These are phyloP conservation scores for Synergus itoensis DNA, from an alignment of 2,888 invertebrate genomes.

Conservation along the genomic window DNA sequence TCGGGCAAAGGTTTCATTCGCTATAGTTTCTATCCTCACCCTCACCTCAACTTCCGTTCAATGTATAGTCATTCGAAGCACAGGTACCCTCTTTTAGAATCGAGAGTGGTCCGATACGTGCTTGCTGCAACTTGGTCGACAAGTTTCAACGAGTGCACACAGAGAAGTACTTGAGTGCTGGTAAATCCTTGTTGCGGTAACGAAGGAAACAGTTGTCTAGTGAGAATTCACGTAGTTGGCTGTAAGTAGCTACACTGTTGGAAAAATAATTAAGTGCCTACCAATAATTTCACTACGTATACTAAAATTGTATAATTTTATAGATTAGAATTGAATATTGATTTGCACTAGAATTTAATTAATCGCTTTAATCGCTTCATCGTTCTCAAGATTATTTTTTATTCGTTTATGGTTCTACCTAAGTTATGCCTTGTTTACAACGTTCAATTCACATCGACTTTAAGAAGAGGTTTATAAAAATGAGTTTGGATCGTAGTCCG, in stretches of 20 bases:
- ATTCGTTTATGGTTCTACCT: no score
- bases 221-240: conserved; percentile 29
- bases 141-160: conserved; percentile 31
- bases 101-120: conserved; percentile 31
- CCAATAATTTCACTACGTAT: background rate
- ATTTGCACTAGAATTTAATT: no score
- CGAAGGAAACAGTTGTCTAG: conserved; percentile 27
- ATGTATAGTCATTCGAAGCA: conserved; percentile 24
- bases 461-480: conserved; percentile 12
- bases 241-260: conserved; percentile 2
- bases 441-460: background rate
- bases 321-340: no score
- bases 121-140: conserved; percentile 37
- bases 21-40: background rate
- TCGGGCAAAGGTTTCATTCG: conserved; percentile 12
- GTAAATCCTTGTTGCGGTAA: conserved; percentile 36
- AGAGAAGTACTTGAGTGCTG: conserved; percentile 20
- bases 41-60: background rate
- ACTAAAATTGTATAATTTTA: no score
- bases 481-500: conserved; percentile 2
- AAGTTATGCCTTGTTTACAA: no score
- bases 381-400: no score
- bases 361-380: no score
- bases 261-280: background rate
- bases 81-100: conserved; percentile 38